Conservation (phyloP, 2,888 invertebrate genomes). For the Athripsodes cinereus region DNA sequence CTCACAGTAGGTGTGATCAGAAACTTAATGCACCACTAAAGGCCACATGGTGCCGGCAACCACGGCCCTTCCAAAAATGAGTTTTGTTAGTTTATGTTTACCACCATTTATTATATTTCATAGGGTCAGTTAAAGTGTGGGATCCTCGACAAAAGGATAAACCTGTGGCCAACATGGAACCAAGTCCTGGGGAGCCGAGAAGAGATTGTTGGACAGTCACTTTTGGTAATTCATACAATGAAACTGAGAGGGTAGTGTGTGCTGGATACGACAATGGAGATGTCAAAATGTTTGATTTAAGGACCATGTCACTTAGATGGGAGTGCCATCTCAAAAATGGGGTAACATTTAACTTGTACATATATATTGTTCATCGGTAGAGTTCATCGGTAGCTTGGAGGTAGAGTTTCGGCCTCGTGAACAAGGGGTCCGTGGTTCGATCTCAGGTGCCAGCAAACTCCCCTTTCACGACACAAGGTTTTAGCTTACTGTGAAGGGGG, state of each 20-base stretch:
- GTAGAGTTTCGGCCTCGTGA: too few relatives aligned
- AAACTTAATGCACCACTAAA: too few relatives aligned
- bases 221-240: constrained; percentile 87
- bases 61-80: too few relatives aligned
- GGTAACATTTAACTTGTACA: constrained; percentile 35
- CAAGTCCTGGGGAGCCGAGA: constrained; percentile 59
- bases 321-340: constrained; percentile 91
- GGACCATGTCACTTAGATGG: constrained; percentile 79
- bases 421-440: too few relatives aligned
- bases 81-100: too few relatives aligned
- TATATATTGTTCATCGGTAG: too few relatives aligned
- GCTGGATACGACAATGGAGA: constrained; percentile 97
- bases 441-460: too few relatives aligned
- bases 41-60: too few relatives aligned
- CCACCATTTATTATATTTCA: background rate
- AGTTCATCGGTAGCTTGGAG: too few relatives aligned
- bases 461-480: too few relatives aligned
- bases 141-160: constrained; percentile 83
- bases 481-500: too few relatives aligned
- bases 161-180: constrained; percentile 87
- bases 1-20: too few relatives aligned
- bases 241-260: constrained; percentile 76
- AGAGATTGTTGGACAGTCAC: constrained; percentile 93
- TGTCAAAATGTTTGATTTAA: constrained; percentile 86
- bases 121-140: constrained; percentile 89